Evolutionary conservation across 2,113 vertebrate genomes (phyloP).

Genomic region (Anser brachyrhynchus): DNA sequence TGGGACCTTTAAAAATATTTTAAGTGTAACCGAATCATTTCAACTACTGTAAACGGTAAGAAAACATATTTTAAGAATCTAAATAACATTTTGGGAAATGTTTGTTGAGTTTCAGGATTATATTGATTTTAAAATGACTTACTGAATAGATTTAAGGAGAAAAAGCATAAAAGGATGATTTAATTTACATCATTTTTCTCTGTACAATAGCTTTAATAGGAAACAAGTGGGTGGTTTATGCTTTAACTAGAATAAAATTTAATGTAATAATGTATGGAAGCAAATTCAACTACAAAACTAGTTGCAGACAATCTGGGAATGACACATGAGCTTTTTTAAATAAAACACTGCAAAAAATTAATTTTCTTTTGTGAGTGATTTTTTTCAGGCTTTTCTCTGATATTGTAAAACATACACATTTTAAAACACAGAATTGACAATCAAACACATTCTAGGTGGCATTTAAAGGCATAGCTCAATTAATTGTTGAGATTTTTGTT

Average conservation of each 20-base stretch:
- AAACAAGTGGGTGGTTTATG: conserved; percentile 43
- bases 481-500: background rate
- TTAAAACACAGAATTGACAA: background rate
- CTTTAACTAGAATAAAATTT: conserved; percentile 50
- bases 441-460: background rate
- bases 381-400: background rate
- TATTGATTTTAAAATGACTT: conserved; percentile 18
- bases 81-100: background rate
- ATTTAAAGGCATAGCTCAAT: background rate
- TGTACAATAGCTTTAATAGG: conserved; percentile 27
- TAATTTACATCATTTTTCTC: conserved; percentile 49
- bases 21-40: background rate
- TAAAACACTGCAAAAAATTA: background rate
- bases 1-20: background rate
- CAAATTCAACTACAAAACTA: conserved; percentile 4
- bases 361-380: background rate
- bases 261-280: background rate
- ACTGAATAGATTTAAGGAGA: background rate
- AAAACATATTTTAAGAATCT: background rate
- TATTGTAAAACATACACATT: background rate
- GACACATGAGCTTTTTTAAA: background rate
- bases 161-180: conserved; percentile 24
- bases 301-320: background rate
- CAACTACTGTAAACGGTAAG: conserved; percentile 4
- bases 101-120: background rate